A percentile compares a stretch with the other conserved stretches of the same genome.
Evolutionary conservation across 1,140 invertebrate genomes (phyloP).

Genomic region (Drosophila kohkoa): DNA sequence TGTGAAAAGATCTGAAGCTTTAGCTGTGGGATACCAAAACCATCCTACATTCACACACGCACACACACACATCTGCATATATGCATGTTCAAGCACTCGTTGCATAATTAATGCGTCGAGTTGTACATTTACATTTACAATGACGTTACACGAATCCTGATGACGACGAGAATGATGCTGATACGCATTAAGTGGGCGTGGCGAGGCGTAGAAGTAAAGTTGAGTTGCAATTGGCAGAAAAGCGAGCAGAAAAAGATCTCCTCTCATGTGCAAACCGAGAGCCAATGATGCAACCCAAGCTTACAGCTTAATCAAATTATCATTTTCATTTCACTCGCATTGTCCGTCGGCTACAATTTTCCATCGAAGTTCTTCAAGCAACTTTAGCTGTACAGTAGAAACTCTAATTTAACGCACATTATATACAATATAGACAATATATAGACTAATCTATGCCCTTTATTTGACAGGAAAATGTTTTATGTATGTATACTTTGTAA

Average conservation of each 20-base stretch:
- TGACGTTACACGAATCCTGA: conserved; percentile 47
- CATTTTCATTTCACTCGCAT: conserved; percentile 63
- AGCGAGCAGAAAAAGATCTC: not conserved
- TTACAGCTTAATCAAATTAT: conserved; percentile 74
- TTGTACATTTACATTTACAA: conserved; percentile 74
- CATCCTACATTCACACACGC: not conserved
- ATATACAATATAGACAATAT: conserved; percentile 1
- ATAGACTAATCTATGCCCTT: no score
- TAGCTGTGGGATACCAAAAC: not conserved
- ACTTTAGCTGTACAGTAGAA: not conserved
- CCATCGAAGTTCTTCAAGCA: conserved; percentile 42
- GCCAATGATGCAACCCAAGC: conserved; percentile 21
- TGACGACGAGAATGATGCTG: conserved; percentile 31
- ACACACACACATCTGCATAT: not conserved
- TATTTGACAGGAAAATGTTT: no score
- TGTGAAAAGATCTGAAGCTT: not conserved
- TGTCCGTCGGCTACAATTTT: conserved; percentile 54
- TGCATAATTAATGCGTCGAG: conserved; percentile 74
- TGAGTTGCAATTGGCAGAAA: conserved; percentile 15
- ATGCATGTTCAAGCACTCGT: conserved; percentile 21
- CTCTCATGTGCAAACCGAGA: conserved; percentile 8
- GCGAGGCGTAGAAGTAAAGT: conserved; percentile 22
- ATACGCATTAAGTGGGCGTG: conserved; percentile 68
- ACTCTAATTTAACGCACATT: not conserved
- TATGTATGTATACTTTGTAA: no score